A percentile compares a stretch with the other conserved stretches of the same genome.
Evolutionary conservation across 2,113 vertebrate species (phyloP).

Genomic region (Phocoena sinus): DNA sequence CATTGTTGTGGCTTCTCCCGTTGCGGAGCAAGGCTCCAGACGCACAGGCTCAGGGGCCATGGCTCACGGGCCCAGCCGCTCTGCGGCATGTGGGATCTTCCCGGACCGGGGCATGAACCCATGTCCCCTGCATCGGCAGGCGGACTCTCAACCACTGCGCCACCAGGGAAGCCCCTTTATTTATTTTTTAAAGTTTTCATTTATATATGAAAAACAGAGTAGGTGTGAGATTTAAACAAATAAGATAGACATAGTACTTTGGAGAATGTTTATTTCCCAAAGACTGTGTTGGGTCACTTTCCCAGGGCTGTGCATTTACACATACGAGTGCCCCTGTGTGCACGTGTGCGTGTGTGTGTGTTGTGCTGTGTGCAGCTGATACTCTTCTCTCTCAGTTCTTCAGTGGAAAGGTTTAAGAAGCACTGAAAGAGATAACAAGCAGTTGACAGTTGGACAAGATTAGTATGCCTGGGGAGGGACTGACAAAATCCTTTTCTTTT

Average conservation of each 20-base stretch:
- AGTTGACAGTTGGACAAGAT: neutral
- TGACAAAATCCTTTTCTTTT: neutral
- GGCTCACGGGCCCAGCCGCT: too few relatives aligned
- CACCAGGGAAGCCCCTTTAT: neutral
- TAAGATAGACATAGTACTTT: neutral
- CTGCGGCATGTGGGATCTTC: too few relatives aligned
- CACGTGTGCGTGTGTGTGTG: neutral
- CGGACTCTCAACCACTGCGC: too few relatives aligned
- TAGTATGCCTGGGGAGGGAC: neutral
- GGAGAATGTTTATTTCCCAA: constrained; percentile 31
- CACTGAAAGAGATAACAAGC: neutral
- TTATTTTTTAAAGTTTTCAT: neutral
- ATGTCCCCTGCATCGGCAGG: too few relatives aligned
- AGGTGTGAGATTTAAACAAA: neutral
- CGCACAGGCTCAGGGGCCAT: too few relatives aligned
- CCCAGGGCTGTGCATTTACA: neutral
- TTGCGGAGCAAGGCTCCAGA: too few relatives aligned
- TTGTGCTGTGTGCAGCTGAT: neutral
- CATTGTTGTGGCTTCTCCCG: too few relatives aligned
- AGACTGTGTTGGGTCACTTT: neutral
- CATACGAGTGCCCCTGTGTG: neutral
- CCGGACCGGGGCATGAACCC: too few relatives aligned
- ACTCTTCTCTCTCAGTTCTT: neutral
- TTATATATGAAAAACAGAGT: constrained; percentile 19
- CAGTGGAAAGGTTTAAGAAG: neutral